phyloP scores from a whole-genome alignment of 1,140 invertebrate genomes.

The Araneus ventricosus region DNA sequence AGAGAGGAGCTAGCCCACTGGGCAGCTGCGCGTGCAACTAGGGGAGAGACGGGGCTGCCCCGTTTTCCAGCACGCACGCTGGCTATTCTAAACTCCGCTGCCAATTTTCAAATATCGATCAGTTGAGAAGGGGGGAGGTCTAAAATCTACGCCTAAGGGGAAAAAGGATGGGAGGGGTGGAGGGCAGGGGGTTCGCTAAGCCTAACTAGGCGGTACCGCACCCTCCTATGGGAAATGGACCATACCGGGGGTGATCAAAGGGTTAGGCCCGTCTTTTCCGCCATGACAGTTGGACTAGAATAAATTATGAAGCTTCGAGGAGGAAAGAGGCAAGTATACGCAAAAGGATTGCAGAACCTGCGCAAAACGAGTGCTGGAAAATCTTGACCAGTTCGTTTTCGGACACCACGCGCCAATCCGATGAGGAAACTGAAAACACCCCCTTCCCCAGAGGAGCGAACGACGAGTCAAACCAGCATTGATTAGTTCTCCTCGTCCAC shows the following conservation, averaged over 20 bases:
- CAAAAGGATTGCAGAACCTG: constrained; percentile 68
- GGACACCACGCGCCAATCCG: constrained; percentile 51
- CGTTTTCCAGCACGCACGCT: constrained; percentile 58
- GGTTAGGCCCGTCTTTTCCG: constrained; percentile 58
- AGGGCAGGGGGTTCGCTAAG: constrained; percentile 56
- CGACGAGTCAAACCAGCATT: constrained; percentile 10
- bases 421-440: constrained; percentile 37
- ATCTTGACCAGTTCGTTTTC: constrained; percentile 67
- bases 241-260: constrained; percentile 73
- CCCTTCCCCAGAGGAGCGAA: neutral
- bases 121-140: constrained; percentile 53
- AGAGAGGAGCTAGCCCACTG: constrained; percentile 63
- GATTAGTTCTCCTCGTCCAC: neutral
- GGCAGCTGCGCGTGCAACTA: constrained; percentile 66
- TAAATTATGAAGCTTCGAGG: constrained; percentile 64
- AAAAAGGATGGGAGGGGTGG: constrained; percentile 63
- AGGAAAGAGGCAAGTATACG: constrained; percentile 61
- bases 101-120: constrained; percentile 75
- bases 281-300: constrained; percentile 73
- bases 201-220: constrained; percentile 56
- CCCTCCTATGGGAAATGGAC: constrained; percentile 74
- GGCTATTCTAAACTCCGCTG: constrained; percentile 70
- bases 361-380: constrained; percentile 54
- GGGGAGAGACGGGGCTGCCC: constrained; percentile 38
- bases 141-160: constrained; percentile 74